These are phyloP conservation scores for Mergus octosetaceus DNA, from an alignment of 2,797 vertebrate genomes.

Conservation along the genomic window DNA sequence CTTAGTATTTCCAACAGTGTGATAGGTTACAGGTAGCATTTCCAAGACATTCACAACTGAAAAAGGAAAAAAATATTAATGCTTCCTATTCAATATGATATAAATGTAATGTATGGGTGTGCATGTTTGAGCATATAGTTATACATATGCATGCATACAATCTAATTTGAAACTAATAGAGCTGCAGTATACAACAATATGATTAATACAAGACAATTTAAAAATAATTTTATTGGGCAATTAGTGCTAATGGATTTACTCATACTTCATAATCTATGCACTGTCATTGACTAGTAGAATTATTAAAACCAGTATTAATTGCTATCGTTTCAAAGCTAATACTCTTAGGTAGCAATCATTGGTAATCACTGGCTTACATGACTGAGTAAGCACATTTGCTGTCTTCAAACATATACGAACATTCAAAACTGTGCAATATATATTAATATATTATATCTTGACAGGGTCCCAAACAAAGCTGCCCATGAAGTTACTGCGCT, in stretches of 20 bases:
- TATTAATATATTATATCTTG: not conserved
- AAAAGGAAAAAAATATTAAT: not conserved
- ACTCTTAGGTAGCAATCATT: not conserved
- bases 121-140: not conserved
- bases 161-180: slow-evolving; percentile 1
- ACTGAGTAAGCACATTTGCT: not conserved
- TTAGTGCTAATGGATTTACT: not conserved
- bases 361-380: not conserved
- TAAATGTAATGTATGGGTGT: not conserved
- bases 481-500: not conserved
- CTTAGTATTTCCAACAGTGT: not conserved
- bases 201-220: not conserved
- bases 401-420: not conserved
- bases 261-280: not conserved
- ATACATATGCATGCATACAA: not conserved
- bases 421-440: not conserved
- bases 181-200: not conserved
- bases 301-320: not conserved
- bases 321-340: not conserved
- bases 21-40: not conserved
- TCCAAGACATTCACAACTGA: not conserved
- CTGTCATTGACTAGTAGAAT: not conserved
- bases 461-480: not conserved
- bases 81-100: not conserved
- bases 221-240: not conserved